phyloP scores from a whole-genome alignment of 2,113 vertebrate species.

The Spermophilus dauricus region DNA sequence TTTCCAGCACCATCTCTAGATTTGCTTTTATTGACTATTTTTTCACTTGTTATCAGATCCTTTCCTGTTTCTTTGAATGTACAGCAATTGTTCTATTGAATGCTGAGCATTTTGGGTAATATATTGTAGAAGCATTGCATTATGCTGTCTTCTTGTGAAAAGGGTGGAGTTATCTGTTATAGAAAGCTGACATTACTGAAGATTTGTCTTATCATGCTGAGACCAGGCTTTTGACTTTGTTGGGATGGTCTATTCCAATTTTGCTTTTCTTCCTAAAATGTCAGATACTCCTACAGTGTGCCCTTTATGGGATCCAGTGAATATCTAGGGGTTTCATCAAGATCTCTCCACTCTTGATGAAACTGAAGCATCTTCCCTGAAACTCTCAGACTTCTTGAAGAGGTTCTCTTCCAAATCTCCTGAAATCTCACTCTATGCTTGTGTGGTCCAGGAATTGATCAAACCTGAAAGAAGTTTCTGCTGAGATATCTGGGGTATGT shows the following conservation, averaged over 20 bases:
- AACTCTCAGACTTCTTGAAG: neutral
- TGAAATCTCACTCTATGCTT: neutral
- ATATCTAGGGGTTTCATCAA: neutral
- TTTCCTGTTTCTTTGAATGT: neutral
- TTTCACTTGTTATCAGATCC: neutral
- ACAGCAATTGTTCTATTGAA: neutral
- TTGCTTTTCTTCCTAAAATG: neutral
- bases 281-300: neutral
- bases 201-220: neutral
- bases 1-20: neutral
- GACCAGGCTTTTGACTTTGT: neutral
- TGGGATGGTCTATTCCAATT: neutral
- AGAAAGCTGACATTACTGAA: neutral
- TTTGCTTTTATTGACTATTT: neutral
- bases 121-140: neutral
- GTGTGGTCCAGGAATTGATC: neutral
- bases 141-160: neutral
- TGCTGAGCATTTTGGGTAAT: neutral
- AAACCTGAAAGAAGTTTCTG: neutral
- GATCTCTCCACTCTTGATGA: neutral
- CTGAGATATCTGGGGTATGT: neutral
- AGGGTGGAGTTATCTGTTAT: neutral
- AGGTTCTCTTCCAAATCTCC: neutral
- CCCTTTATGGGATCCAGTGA: neutral
- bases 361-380: no score